Evolutionary conservation across 2,797 vertebrate species (phyloP).

Genomic region (Pagetopsis macropterus): DNA sequence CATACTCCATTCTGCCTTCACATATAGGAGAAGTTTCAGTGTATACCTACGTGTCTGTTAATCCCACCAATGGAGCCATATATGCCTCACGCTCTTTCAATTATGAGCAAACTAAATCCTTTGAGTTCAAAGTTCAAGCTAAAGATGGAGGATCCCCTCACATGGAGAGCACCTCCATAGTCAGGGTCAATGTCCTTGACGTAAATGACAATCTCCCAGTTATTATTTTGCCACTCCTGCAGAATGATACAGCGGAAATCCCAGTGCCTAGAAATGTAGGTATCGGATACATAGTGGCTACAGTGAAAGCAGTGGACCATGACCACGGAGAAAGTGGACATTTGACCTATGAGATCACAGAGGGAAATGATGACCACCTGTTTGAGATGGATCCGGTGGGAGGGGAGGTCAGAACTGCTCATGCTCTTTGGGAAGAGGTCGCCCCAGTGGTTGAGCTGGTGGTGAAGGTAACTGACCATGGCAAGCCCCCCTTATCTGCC

Average conservation of each 20-base stretch:
- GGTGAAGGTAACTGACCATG: slow-evolving; percentile 97
- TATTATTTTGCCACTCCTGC: slow-evolving; percentile 92
- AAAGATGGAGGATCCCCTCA: slow-evolving; percentile 97
- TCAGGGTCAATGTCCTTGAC: slow-evolving; percentile 93
- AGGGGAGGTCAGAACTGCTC: slow-evolving; percentile 94
- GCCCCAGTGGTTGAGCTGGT: slow-evolving; percentile 93
- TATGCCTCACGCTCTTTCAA: slow-evolving; percentile 97
- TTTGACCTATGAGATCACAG: slow-evolving; percentile 96
- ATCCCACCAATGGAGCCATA: slow-evolving; percentile 98
- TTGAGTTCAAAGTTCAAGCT: slow-evolving; percentile 96
- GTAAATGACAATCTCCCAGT: slow-evolving; percentile 98
- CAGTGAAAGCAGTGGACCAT: slow-evolving; percentile 94
- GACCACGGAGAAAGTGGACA: slow-evolving; percentile 98
- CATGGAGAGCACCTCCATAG: slow-evolving; percentile 93
- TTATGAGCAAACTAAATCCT: slow-evolving; percentile 97
- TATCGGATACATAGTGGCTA: slow-evolving; percentile 94
- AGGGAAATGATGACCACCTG: slow-evolving; percentile 96
- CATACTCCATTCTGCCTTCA: slow-evolving; percentile 94
- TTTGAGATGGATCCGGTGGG: slow-evolving; percentile 96
- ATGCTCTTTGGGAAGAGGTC: slow-evolving; percentile 97
- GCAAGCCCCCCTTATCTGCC: slow-evolving; percentile 95
- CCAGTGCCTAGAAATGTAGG: slow-evolving; percentile 95
- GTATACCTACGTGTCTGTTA: slow-evolving; percentile 97
- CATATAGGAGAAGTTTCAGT: slow-evolving; percentile 97
- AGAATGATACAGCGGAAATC: slow-evolving; percentile 96